Percentiles rank a stretch among this genome's conserved stretches.
Evolutionary conservation across 2,797 vertebrate species (phyloP).

Genomic region (Paguma larvata): DNA sequence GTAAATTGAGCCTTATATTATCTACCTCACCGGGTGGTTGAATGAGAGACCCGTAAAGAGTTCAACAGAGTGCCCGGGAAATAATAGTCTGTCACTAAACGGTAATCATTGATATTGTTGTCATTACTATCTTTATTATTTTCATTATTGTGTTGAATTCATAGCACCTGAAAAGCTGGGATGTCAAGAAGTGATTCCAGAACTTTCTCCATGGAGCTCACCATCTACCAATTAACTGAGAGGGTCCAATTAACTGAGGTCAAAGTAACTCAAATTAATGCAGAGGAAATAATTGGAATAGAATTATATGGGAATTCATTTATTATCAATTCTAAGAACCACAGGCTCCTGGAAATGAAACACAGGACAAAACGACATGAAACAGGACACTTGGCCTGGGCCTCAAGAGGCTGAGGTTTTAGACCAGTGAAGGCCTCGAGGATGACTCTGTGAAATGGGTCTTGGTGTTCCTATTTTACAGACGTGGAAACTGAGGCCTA

Average conservation of each 20-base stretch:
- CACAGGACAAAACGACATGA: background rate
- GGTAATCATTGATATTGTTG: background rate
- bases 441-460: background rate
- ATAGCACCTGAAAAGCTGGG: background rate
- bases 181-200: background rate
- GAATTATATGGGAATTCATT: conserved; percentile 31
- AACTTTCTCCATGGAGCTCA: background rate
- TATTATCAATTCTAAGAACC: background rate
- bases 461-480: background rate
- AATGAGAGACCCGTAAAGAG: background rate
- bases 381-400: background rate
- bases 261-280: background rate
- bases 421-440: background rate
- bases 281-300: background rate
- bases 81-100: background rate
- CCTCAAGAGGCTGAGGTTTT: background rate
- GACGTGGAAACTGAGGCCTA: background rate
- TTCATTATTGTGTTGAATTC: conserved; percentile 40
- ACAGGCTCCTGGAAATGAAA: background rate
- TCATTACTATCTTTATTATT: background rate
- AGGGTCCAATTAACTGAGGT: background rate
- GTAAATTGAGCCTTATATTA: background rate
- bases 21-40: background rate
- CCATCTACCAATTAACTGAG: background rate
- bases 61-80: background rate